Percentiles rank a stretch among this genome's conserved stretches.
These are phyloP conservation scores for Anguilla marmorata DNA, from an alignment of 2,797 vertebrate genomes.

Conservation along the genomic window DNA sequence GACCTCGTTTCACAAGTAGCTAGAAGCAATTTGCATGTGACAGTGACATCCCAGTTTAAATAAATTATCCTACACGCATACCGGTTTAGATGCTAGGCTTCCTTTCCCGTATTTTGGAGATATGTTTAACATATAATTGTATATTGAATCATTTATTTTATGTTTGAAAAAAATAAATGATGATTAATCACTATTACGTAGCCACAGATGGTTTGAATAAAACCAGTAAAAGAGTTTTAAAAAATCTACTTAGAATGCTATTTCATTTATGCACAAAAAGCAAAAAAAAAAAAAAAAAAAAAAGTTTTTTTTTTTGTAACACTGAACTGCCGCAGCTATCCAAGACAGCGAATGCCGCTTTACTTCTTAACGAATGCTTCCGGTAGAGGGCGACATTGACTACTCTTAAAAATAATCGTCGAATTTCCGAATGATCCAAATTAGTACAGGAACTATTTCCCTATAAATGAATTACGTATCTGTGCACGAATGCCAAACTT, in stretches of 20 bases:
- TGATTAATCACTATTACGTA: neutral
- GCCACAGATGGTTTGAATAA: neutral
- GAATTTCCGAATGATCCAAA: neutral
- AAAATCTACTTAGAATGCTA: neutral
- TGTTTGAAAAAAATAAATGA: neutral
- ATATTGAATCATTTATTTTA: neutral
- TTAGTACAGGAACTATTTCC: neutral
- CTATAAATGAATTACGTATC: neutral
- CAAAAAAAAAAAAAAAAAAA: neutral
- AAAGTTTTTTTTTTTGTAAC: neutral
- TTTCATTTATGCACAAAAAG: neutral
- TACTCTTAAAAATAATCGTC: constrained; percentile 35
- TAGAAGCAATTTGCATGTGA: constrained; percentile 2
- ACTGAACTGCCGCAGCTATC: neutral
- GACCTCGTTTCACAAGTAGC: neutral
- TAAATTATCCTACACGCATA: neutral
- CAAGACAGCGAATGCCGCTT: neutral
- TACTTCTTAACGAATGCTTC: neutral
- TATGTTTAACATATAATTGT: neutral
- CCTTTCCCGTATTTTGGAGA: neutral
- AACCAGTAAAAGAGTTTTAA: neutral
- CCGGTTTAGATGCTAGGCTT: neutral
- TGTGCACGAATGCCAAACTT: neutral
- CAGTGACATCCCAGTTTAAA: constrained; percentile 12
- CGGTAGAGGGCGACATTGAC: constrained; percentile 55